Conservation (phyloP, 2,888 invertebrate species). For the Saturnia pavonia region DNA sequence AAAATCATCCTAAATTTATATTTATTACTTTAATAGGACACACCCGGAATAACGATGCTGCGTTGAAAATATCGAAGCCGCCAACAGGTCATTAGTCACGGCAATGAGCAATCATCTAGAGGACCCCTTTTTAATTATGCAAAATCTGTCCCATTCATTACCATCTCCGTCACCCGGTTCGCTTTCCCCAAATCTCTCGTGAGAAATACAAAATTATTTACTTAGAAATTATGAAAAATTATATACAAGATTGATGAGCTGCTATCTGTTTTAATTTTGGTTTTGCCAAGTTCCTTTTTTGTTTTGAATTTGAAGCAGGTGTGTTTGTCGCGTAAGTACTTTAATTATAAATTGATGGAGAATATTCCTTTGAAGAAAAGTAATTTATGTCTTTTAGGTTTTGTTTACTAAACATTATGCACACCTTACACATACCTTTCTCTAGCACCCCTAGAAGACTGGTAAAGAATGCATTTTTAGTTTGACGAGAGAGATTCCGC, state of each 20-base stretch:
- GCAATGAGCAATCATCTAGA: slow-evolving; percentile 71
- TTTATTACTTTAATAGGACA: slow-evolving; percentile 15
- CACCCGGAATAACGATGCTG: slow-evolving; percentile 6
- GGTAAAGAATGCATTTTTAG: too few species aligned
- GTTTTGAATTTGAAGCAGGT: neutral
- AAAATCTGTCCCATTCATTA: slow-evolving; percentile 75
- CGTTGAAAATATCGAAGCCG: slow-evolving; percentile 11
- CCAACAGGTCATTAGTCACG: slow-evolving; percentile 60
- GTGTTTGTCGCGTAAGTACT: neutral
- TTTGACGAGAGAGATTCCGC: too few species aligned
- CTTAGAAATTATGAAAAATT: slow-evolving; percentile 66
- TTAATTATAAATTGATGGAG: neutral
- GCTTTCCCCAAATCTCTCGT: slow-evolving; percentile 26
- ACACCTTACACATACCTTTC: too few species aligned
- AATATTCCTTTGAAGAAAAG: too few species aligned
- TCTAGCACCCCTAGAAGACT: too few species aligned
- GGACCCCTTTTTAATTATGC: slow-evolving; percentile 78
- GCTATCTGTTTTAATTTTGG: slow-evolving; percentile 60
- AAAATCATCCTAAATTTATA: neutral
- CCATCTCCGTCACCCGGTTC: slow-evolving; percentile 32
- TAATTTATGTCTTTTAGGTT: too few species aligned
- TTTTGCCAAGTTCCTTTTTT: neutral
- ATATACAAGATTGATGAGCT: slow-evolving; percentile 61
- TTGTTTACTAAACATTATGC: neutral
- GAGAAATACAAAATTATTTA: slow-evolving; percentile 60